Evolutionary conservation across 2,113 vertebrate genomes (phyloP), one percentile per base, ranked within the genome.

Genomic region (Cyanocitta stelleri): DNA sequence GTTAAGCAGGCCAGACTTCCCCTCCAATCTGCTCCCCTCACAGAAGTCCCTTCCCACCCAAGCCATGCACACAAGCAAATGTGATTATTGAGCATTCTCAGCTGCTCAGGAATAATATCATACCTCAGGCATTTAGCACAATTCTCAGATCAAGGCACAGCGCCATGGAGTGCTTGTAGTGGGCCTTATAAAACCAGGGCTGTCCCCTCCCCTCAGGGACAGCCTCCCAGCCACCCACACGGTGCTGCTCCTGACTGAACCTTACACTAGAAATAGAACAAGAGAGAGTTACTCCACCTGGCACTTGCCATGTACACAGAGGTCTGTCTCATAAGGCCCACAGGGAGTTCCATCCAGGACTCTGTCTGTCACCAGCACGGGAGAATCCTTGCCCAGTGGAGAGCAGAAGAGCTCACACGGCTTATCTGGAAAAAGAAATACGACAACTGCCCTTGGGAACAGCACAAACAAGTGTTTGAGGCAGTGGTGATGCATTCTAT

Each of bases 261-360:
- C 16, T 6, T 33, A 26, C 33, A 37, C 8, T 5, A 48, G 22
- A 48, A 85, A 95, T 26, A 66, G 92, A 91, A 90, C 30, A 97
- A 93, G 39, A 87, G 87, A 96, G 92, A 64, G 82, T 79, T 93
- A 95, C 94, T 85, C 89, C 97, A 99, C 99, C 99, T 99, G 99
- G 98, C 99, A 99, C 93, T 97, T 99, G 96, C 99, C 99, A 32
- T 99, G 98, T 51, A 99, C 98, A 95, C 99, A 99, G 89, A 99
- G 98, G 95, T 99, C 99, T 0, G 97, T 98, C 97, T 99, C 99
- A 0, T 99, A 99, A 16, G 99, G 99, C 63, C 99, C 99, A 27
- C 99, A 99, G 1, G 99, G 98, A 9, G 99, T 99, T 24, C 99
- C 99, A 46, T 99, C 99, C 33, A 99, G 98, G 79, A 99, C 99